A percentile compares a stretch with the other conserved stretches of the same genome.
Conservation (phyloP, 2,888 invertebrate species). For the Andrena flavipes region DNA sequence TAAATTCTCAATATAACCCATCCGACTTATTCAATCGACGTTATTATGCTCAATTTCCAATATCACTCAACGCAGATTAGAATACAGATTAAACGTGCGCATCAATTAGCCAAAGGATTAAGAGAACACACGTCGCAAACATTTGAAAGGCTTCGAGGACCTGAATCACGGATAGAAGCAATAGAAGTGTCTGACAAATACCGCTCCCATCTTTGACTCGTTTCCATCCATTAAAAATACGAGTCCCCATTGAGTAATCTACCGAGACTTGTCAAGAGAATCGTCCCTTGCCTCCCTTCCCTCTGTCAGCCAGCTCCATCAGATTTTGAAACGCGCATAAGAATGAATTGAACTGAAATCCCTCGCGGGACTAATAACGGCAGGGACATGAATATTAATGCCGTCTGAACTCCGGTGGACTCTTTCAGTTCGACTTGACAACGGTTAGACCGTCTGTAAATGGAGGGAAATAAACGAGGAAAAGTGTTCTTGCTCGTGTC, state of each 20-base stretch:
- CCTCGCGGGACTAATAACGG: slow-evolving; percentile 60
- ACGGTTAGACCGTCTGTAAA: slow-evolving; percentile 45
- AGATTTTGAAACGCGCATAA: slow-evolving; percentile 55
- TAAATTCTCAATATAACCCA: too few species aligned
- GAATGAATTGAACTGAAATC: slow-evolving; percentile 62
- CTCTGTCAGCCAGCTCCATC: slow-evolving; percentile 40
- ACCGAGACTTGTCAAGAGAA: slow-evolving; percentile 17
- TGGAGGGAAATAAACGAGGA: slow-evolving; percentile 18
- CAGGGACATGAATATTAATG: slow-evolving; percentile 62
- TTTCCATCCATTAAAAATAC: slow-evolving; percentile 36
- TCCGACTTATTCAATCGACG: too few species aligned
- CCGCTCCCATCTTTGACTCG: slow-evolving; percentile 8
- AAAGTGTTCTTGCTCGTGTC: slow-evolving; percentile 8
- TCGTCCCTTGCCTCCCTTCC: slow-evolving; percentile 3
- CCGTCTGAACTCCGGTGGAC: slow-evolving; percentile 36
- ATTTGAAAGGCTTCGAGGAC: background rate
- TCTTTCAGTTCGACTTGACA: slow-evolving; percentile 55
- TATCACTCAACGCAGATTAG: background rate
- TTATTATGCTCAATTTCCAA: too few species aligned
- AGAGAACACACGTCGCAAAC: slow-evolving; percentile 13
- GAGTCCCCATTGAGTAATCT: slow-evolving; percentile 40
- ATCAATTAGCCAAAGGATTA: slow-evolving; percentile 1
- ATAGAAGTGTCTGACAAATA: slow-evolving; percentile 25
- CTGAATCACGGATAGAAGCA: background rate
- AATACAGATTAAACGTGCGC: background rate